These are phyloP conservation scores for Machimus atricapillus DNA, from an alignment of 2,888 invertebrate genomes.

Conservation along the genomic window DNA sequence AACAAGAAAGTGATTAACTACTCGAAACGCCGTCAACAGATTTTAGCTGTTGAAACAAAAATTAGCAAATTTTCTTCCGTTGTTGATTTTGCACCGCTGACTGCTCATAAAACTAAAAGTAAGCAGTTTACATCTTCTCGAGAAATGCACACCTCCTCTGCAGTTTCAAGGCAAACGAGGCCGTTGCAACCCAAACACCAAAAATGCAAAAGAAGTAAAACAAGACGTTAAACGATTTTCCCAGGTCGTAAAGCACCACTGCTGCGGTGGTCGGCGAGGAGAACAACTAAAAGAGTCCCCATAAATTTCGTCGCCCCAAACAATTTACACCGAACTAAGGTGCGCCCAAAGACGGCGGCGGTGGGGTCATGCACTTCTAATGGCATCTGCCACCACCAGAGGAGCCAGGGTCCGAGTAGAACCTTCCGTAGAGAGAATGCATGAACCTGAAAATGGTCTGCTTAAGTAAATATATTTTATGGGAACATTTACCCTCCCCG, in stretches of 20 bases:
- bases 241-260: background rate
- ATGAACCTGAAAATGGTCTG: background rate
- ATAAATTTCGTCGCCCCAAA: background rate
- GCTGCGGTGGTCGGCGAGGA: background rate
- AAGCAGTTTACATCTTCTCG: background rate
- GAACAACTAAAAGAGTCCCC: background rate
- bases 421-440: background rate
- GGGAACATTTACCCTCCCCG: background rate
- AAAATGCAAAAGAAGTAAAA: background rate
- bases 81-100: background rate
- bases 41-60: background rate
- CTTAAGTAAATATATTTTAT: background rate
- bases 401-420: background rate
- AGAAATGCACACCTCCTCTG: background rate
- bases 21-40: background rate
- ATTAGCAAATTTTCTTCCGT: background rate
- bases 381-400: background rate
- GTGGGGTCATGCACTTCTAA: background rate
- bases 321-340: background rate
- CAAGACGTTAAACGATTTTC: background rate
- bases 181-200: background rate
- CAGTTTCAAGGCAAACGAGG: background rate
- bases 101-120: background rate
- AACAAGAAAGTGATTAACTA: background rate
- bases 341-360: too few species aligned